Evolutionary conservation across 1,140 invertebrate species (phyloP), one percentile per base, ranked within the genome.

Genomic region (Kradibia gibbosae): DNA sequence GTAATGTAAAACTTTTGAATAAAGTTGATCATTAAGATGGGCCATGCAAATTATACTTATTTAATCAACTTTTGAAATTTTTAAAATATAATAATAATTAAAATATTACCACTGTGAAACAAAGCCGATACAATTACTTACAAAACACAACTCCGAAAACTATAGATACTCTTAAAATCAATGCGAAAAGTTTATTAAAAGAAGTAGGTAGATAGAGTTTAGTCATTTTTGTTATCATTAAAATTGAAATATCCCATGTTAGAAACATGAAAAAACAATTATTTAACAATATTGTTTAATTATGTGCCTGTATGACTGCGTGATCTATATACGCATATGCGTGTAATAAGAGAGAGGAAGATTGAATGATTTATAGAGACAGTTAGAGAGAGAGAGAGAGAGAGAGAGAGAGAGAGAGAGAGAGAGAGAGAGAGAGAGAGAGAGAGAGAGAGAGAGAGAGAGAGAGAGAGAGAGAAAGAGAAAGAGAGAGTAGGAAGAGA

Each of bases 101-200:
- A 28, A 50, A 72, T 17, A 0, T 71, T 25, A 15, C 20, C 4
- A 72, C 48, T 34, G 55, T 53, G 11, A 73, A 67, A 31, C 71
- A 36, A 22, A 4, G 28, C 71, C 48, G 55, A 53, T 53, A 72
- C 70, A 48, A 15, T 15, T n/a, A 72, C 39, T 48, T 4, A 55
- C 36, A 65, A 73, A 60, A 80, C 36, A 74, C n/a, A 80, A 10
- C 34, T 65, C 42, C 75, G 65, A 65, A 17, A 45, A 53, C 42
- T 53, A 53, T 67, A 3, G 13, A 50, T 48, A 80, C 55, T 60
- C 39, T 80, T 65, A 74, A 73, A 73, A 60, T 62, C 53, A 48
- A 48, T n/a, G n/a, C 11, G 36, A 48, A 2, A 62, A 34, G 5
- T 48, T 34, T 25, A 57, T 70, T 57, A 79, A 79, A 79, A 72